Base-by-base conservation (phyloP, 53 echinoderm and acorn worm genomes). In the Holothuria leucospilota region DNA sequence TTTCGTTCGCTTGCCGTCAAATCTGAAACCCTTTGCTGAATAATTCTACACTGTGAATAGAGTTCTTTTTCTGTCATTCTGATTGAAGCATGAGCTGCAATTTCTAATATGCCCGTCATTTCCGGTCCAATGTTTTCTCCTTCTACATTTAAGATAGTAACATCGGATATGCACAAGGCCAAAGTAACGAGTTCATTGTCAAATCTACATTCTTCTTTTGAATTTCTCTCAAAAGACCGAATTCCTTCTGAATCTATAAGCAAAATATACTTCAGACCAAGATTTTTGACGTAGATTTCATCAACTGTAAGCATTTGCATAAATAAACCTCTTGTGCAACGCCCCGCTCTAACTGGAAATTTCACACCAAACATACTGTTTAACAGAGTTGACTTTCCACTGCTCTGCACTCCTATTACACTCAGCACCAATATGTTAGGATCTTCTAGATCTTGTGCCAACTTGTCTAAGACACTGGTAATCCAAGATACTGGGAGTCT, bases 91-190 rank as follows among this genome's bases (percentile, higher is more conserved):
- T 81, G 81, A 9, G 81, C 81, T 14, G 81, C 81, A 13, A 81
- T 81, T 8, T 60, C 60, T 8, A 81, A 20, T 27, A 81, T 25
- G 60, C 62, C 61, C 1, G 79, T 78, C 58, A 56, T 78, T 20
- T 78, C 79, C 13, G 56, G 58, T 25, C 79, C 79, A 78, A 81
- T 81, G 20, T 59, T 81, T 60, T 81, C 60, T 20, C 81, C 81
- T 9, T 59, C 59, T 4, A 81, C 62, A 16, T 78, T 78, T 78
- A 78, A 27, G 16, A 78, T 53, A 9, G 79, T 78, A 2, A 78
- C 20, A 27, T 78, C 79, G 6, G 81, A 24, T 56, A 74, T 59
- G 20, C 81, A 59, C 13, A 81, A 58, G 20, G 81, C 61, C 1
- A 81, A 29, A 2, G 81, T 81, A 21, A 62, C 81, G 10, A 81